Percentiles rank a stretch among this genome's conserved stretches.
Conservation (phyloP, 2,888 invertebrate species). For the Agrochola litura region DNA sequence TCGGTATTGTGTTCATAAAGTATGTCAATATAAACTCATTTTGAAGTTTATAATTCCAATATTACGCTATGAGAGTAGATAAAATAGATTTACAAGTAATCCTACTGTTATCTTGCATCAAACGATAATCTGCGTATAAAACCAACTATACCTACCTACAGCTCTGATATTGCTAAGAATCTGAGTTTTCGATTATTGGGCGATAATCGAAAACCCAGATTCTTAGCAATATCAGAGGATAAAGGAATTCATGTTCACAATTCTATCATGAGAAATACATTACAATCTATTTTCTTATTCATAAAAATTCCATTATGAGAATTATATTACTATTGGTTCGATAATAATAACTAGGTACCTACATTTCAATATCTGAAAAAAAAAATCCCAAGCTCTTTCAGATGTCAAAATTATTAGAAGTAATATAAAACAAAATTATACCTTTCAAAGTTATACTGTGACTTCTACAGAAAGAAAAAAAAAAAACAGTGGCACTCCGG, state of each 20-base stretch:
- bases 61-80: no score
- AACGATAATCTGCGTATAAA: not conserved
- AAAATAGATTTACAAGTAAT: not conserved
- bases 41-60: no score
- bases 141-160: not conserved
- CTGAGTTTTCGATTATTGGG: not conserved
- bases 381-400: no score
- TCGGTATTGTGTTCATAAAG: no score
- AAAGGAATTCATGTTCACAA: conserved; percentile 10
- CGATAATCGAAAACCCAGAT: no score
- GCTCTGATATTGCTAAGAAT: not conserved
- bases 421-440: no score
- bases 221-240: no score
- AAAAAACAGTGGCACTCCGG: no score
- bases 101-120: not conserved
- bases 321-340: not conserved
- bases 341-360: no score
- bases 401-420: not conserved
- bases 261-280: conserved; percentile 11
- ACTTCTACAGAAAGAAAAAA: not conserved
- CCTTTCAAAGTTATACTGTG: not conserved
- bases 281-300: conserved; percentile 10
- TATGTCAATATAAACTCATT: no score
- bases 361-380: not conserved
- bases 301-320: not conserved